Evolutionary conservation across 2,797 vertebrate genomes (phyloP).

Genomic region (Poeciliopsis gracilis): DNA sequence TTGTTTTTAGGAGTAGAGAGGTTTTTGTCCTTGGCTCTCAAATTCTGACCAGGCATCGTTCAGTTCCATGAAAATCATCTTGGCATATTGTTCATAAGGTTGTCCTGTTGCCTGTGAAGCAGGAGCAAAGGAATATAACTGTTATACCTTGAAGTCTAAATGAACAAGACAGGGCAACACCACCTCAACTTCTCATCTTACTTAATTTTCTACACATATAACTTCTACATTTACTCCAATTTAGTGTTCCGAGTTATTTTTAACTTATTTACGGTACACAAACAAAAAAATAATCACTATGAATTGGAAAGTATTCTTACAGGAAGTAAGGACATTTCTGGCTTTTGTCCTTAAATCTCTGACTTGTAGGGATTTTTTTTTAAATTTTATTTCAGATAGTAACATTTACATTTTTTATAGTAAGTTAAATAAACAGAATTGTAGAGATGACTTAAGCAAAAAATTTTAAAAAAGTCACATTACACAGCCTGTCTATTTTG

Average conservation of each 20-base stretch:
- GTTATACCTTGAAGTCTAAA: neutral
- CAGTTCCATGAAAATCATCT: slow-evolving; percentile 99
- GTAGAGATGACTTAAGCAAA: too few relatives aligned
- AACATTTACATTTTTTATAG: too few relatives aligned
- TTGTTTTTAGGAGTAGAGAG: slow-evolving; percentile 86
- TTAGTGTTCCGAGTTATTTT: neutral
- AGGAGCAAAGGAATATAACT: slow-evolving; percentile 29
- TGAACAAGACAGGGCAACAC: neutral
- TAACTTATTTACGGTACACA: neutral
- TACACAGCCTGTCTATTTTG: too few relatives aligned
- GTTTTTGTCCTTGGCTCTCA: slow-evolving; percentile 99
- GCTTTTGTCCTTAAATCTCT: neutral
- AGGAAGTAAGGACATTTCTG: neutral
- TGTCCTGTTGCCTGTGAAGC: slow-evolving; percentile 92
- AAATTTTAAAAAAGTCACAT: too few relatives aligned
- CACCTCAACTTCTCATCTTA: neutral
- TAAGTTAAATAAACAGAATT: too few relatives aligned
- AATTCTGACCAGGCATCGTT: slow-evolving; percentile 99
- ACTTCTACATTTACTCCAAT: neutral
- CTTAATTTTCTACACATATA: neutral
- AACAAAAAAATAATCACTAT: neutral
- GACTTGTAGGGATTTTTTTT: neutral
- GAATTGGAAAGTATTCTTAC: neutral
- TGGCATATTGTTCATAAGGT: slow-evolving; percentile 99
- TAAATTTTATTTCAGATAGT: neutral